phyloP scores from a whole-genome alignment of 2,888 invertebrate species.

The Platycheirus rosarum region DNA sequence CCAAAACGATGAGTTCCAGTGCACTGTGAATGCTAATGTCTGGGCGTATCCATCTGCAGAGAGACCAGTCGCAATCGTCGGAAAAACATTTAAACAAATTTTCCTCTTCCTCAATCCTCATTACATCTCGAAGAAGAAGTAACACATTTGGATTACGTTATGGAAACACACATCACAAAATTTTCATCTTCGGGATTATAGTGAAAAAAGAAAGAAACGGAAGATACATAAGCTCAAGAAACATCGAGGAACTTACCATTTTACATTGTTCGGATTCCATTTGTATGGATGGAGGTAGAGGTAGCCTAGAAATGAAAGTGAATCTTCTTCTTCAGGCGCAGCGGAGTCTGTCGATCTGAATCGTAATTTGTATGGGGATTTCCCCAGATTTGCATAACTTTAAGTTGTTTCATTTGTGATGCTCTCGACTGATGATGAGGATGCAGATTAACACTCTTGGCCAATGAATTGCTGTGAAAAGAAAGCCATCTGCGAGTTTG shows the following conservation, averaged over 20 bases:
- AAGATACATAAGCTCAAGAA: constrained; percentile 18
- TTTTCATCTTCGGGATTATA: constrained; percentile 2
- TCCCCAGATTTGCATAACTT: constrained; percentile 35
- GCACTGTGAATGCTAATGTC: constrained; percentile 66
- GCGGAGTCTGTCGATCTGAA: constrained; percentile 44
- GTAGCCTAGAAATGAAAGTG: constrained; percentile 40
- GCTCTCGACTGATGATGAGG: constrained; percentile 36
- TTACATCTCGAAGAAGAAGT: background rate
- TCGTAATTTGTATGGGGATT: constrained; percentile 38
- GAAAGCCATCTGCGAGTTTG: constrained; percentile 1
- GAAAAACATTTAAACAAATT: constrained; percentile 28
- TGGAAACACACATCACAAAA: background rate
- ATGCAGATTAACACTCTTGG: constrained; percentile 50
- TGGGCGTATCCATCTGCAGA: constrained; percentile 48
- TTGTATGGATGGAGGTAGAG: constrained; percentile 37
- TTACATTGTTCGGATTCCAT: constrained; percentile 59
- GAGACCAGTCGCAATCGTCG: constrained; percentile 35
- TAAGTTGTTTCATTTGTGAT: constrained; percentile 21
- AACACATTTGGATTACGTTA: constrained; percentile 36
- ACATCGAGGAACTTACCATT: constrained; percentile 44
- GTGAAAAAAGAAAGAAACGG: constrained; percentile 23
- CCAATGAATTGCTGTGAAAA: constrained; percentile 7
- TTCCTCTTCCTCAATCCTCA: constrained; percentile 41
- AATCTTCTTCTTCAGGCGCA: constrained; percentile 62
- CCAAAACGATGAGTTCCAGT: constrained; percentile 65